Evolutionary conservation across 2,797 vertebrate species (phyloP), one percentile per base, ranked within the genome.

Genomic region (Phrynocephalus forsythii): DNA sequence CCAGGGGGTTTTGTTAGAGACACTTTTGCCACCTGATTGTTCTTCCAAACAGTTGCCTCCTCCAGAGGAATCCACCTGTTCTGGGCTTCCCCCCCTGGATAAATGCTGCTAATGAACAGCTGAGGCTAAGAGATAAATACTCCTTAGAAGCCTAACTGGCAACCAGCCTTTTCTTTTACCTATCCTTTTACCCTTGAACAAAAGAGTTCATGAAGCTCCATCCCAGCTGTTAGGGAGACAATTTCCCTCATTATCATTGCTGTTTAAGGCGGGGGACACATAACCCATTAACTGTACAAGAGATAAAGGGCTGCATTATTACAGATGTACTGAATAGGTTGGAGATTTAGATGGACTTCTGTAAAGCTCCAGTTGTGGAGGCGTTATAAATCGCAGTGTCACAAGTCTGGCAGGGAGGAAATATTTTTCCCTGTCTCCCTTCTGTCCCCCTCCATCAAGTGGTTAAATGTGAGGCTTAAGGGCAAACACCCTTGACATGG

Each of bases 321-420:
- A 48, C 63, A 28, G 30, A 38, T 52, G 60, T 56, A 76, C 56
- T 24, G 44, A 77, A 16, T 38, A n/a, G 71, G 56, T n/a, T 68
- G 22, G 77, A 50, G 16, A 75, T 76, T 44, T 60, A n/a, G 48
- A 68, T 30, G 56, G 44, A 68, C 10, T 67, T 44, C 50, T 75
- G 26, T 13, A 69, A 81, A 77, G 26, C n/a, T 67, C 66, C 30
- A 26, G 28, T 82, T 63, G 38, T 82, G 24, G 28, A 56, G 69
- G 30, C 30, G 28, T 69, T 60, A n/a, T 73, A 66, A 81, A 80
- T 85, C 50, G 81, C 50, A 69, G 82, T 60, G 67, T 82, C 79
- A 33, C 56, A 63, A 67, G 30, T 38, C 28, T 88, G 71, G 24
- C 8, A 83, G 52, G 84, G 67, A 24, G 67, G 63, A 68, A 86